phyloP scores from a whole-genome alignment of 2,888 invertebrate species.

The Papilio elwesi region DNA sequence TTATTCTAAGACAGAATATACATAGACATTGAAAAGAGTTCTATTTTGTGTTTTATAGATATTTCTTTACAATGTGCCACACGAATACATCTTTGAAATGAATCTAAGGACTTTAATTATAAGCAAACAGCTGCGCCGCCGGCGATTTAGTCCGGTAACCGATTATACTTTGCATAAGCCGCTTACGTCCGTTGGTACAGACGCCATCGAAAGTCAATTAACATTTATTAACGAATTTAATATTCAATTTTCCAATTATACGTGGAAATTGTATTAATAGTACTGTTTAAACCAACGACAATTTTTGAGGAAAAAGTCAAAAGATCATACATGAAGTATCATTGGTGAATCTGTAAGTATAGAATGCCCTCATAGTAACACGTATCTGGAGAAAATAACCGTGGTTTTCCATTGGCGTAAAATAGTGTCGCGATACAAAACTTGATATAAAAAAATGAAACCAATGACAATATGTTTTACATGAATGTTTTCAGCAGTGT shows the following conservation, averaged over 20 bases:
- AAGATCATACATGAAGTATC: no score
- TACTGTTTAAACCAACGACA: neutral
- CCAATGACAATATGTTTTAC: neutral
- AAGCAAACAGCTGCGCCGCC: constrained; percentile 42
- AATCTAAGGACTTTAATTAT: constrained; percentile 35
- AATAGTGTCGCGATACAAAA: no score
- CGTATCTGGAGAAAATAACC: no score
- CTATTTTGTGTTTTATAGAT: constrained; percentile 22
- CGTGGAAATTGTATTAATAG: neutral
- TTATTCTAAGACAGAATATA: constrained; percentile 14
- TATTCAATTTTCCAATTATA: constrained; percentile 11
- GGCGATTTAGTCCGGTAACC: constrained; percentile 56
- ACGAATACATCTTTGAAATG: constrained; percentile 32
- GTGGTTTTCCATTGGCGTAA: no score
- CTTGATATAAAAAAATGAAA: neutral
- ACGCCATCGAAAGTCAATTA: constrained; percentile 41
- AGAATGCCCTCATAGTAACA: neutral
- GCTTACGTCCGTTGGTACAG: constrained; percentile 51
- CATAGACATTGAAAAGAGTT: constrained; percentile 15
- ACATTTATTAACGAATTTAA: constrained; percentile 38
- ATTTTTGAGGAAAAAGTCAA: neutral
- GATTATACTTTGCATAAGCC: constrained; percentile 67
- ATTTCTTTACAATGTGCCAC: constrained; percentile 17
- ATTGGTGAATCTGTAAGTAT: neutral
- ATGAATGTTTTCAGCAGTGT: no score